Evolutionary conservation across 2,797 vertebrate genomes (phyloP), one percentile per base, ranked within the genome.

Genomic region (Ciconia nigra): DNA sequence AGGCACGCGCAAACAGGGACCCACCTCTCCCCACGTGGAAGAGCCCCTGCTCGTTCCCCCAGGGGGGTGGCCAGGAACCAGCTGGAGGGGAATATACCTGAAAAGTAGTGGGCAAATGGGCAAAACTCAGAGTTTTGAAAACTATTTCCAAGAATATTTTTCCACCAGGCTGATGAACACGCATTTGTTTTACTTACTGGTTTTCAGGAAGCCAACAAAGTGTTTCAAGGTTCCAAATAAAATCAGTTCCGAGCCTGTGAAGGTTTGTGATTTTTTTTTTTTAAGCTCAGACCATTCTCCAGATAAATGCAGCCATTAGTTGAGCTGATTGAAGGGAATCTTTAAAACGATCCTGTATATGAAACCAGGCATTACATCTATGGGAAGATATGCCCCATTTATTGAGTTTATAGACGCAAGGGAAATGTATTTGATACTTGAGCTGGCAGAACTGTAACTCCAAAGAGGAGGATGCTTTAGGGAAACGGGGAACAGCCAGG

Each of bases 1-100:
- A 85, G 22, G 39, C 5, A 16, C 3, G 3, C 18, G 42, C 21
- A 44, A 67, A 51, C 19, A 80, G 16, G 25, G 14, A 20, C 4
- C 3, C 19, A 8, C 1, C 2, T n/a, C 15, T 57, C 21, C 6
- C 10, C 25, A n/a, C 0, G 1, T 28, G 24, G 28, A 72, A 85
- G 72, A 54, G 1, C 2, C 17, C 18, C 14, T 52, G 11, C 10
- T 58, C 41, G 14, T 29, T 55, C 14, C 13, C 13, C 22, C 7
- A 10, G 1, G 1, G 5, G 1, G 5, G 3, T 47, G 57, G 7
- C 19, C 33, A 59, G 49, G 33, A 31, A 52, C 12, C 4, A 20
- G 24, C n/a, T 65, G 12, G 5, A 69, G n/a, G 25, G 25, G 9
- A 79, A 69, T 2, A 2, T 37, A 26, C 15, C 25, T n/a, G 42